Evolutionary conservation across 2,797 vertebrate genomes (phyloP).

Genomic region (Moxostoma hubbsi): DNA sequence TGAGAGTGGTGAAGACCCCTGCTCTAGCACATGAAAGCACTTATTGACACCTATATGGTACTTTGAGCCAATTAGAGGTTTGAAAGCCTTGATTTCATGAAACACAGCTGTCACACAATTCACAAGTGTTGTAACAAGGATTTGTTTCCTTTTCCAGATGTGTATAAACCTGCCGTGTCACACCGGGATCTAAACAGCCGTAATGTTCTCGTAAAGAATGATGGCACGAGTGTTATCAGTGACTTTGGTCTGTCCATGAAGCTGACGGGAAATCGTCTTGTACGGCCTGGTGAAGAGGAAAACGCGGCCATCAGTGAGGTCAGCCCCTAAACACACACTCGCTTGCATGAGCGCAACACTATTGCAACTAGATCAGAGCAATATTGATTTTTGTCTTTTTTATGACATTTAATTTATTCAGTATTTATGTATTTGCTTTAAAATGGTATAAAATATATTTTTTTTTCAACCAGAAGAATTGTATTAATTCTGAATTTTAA

Average conservation of each 20-base stretch:
- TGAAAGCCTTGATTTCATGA: not conserved
- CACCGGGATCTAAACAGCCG: slow-evolving; percentile 94
- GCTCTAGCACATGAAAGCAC: not conserved
- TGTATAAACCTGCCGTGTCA: slow-evolving; percentile 92
- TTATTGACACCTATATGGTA: not conserved
- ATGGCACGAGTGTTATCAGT: slow-evolving; percentile 89
- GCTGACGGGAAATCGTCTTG: slow-evolving; percentile 85
- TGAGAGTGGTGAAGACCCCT: too few species aligned
- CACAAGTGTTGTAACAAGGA: not conserved
- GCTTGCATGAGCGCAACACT: not conserved
- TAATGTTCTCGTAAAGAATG: slow-evolving; percentile 90
- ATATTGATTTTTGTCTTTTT: too few species aligned
- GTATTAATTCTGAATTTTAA: too few species aligned
- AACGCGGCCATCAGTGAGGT: slow-evolving; percentile 95
- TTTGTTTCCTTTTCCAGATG: slow-evolving; percentile 72
- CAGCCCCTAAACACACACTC: slow-evolving; percentile 44
- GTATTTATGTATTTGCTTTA: too few species aligned
- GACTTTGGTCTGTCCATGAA: slow-evolving; percentile 95
- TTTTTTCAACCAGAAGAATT: too few species aligned
- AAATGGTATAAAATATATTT: not conserved
- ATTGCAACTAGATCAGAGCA: too few species aligned
- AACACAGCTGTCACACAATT: not conserved
- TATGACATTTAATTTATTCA: too few species aligned
- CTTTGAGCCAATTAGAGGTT: not conserved
- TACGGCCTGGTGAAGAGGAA: slow-evolving; percentile 89